Conservation (phyloP, 2,797 vertebrate species). For the Xyrichtys novacula region DNA sequence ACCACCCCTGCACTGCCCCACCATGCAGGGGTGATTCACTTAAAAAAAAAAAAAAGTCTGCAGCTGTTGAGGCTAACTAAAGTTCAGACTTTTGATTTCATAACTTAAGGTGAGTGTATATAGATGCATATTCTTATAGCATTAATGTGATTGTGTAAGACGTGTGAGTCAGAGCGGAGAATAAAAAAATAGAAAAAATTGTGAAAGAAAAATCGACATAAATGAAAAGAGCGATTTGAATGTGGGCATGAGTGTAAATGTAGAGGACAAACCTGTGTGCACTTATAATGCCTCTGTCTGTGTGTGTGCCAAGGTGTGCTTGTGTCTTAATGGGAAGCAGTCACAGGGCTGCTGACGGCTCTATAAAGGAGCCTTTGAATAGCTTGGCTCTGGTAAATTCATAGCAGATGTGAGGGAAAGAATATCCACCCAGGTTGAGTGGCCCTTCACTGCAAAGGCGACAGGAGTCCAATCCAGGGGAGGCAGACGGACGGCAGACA, state of each 20-base stretch:
- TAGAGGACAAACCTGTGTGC: slow-evolving; percentile 33
- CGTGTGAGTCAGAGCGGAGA: slow-evolving; percentile 1
- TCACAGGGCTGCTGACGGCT: slow-evolving; percentile 79
- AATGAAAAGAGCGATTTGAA: slow-evolving; percentile 37
- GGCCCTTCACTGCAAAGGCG: slow-evolving; percentile 80
- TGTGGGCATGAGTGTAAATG: slow-evolving; percentile 36
- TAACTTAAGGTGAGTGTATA: slow-evolving; percentile 36
- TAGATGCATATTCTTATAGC: background rate
- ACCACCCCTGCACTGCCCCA: slow-evolving; percentile 54
- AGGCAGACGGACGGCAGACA: slow-evolving; percentile 77
- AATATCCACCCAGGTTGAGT: slow-evolving; percentile 87
- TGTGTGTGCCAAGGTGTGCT: slow-evolving; percentile 58
- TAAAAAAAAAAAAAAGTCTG: slow-evolving; percentile 30
- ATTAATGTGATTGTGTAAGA: slow-evolving; percentile 2
- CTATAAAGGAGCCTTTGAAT: slow-evolving; percentile 88
- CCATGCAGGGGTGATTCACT: slow-evolving; percentile 59
- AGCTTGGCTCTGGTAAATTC: slow-evolving; percentile 82
- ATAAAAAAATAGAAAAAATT: background rate
- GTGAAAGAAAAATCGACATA: background rate
- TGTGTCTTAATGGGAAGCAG: slow-evolving; percentile 81
- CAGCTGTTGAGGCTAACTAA: slow-evolving; percentile 75
- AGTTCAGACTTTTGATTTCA: slow-evolving; percentile 62
- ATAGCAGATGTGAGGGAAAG: slow-evolving; percentile 88
- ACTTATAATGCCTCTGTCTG: slow-evolving; percentile 19
- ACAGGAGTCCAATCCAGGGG: slow-evolving; percentile 82